phyloP scores from a whole-genome alignment of 2,113 vertebrate genomes.

The Platycercus adscitus region DNA sequence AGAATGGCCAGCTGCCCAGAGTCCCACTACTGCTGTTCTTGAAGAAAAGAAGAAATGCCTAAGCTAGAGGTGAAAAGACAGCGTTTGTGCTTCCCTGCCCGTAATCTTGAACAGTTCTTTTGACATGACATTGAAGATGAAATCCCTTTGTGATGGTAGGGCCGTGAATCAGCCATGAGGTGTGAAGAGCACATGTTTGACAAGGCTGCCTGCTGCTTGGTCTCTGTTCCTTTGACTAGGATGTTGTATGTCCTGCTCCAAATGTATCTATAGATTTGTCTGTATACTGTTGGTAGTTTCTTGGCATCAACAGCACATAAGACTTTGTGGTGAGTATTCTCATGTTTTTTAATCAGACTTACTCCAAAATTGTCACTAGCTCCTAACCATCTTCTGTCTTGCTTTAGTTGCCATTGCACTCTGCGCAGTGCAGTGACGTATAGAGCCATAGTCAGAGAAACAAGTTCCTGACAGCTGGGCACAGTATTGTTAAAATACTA shows the following conservation, averaged over 20 bases:
- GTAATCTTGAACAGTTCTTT: not conserved
- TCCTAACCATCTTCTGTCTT: not conserved
- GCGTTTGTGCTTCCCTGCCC: not conserved
- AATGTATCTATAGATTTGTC: not conserved
- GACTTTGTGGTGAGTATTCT: not conserved
- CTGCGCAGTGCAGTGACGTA: accelerated
- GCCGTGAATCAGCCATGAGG: accelerated
- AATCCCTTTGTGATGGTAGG: not conserved
- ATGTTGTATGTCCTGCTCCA: not conserved
- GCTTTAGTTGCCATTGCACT: not conserved
- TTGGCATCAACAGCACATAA: not conserved
- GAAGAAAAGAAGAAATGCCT: not conserved
- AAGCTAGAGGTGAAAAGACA: not conserved
- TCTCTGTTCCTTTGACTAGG: not conserved
- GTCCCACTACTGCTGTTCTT: not conserved
- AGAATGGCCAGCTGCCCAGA: not conserved
- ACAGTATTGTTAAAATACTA: not conserved
- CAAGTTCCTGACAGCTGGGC: not conserved
- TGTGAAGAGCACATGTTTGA: not conserved
- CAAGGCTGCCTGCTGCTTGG: not conserved
- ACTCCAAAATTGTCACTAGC: not conserved
- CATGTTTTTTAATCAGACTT: not conserved
- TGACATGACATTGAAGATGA: not conserved
- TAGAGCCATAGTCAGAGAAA: not conserved
- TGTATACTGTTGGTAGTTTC: not conserved